Evolutionary conservation across 1,140 invertebrate species (phyloP), one percentile per base, ranked within the genome.

Genomic region (Acromyrmex charruanus): DNA sequence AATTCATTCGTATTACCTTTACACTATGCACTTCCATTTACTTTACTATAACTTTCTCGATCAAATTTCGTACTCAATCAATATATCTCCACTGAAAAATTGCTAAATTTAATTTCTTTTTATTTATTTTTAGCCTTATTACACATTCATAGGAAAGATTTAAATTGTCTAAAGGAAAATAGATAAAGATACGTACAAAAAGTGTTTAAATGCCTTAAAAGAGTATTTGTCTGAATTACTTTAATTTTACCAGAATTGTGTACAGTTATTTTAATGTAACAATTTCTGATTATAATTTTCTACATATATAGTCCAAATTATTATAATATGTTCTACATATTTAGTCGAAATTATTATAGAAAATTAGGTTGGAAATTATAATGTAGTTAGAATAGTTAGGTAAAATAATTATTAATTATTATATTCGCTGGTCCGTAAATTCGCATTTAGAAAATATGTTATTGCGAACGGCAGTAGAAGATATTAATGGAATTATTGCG

Each of bases 401-500:
- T 77, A 61, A 77, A 44, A 77, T 59, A 77, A 77, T 77, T 79
- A 66, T 79, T 74, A 61, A 82, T 25, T 44, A 28, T 18, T 7
- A 18, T 44, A 31, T 74, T 74, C 68, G 25, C 3, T 74, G 80
- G 16, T 1, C 35, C 25, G 55, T 85, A 55, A 85, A 77, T 66
- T 85, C 12, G 59, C 59, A 58, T 66, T 79, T 85, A 44, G 59
- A 66, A 85, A 85, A 58, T 63, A 85, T 63, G 28, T 51, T 25
- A 49, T 51, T 25, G 74, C 25, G 31, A 66, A 55, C 12, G 16
- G 53, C 35, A 31, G 31, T 55, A 16, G 49, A 85, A 77, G 59
- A 85, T 53, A 74, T 75, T 84, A 84, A 84, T 84, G 55, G 39
- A 75, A 74, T 84, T 84, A 75, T 84, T 74, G 69, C 25, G n/a